Evolutionary conservation across 35 echinoderm and acorn worm genomes (phyloP).

Genomic region (Lytechinus variegatus): DNA sequence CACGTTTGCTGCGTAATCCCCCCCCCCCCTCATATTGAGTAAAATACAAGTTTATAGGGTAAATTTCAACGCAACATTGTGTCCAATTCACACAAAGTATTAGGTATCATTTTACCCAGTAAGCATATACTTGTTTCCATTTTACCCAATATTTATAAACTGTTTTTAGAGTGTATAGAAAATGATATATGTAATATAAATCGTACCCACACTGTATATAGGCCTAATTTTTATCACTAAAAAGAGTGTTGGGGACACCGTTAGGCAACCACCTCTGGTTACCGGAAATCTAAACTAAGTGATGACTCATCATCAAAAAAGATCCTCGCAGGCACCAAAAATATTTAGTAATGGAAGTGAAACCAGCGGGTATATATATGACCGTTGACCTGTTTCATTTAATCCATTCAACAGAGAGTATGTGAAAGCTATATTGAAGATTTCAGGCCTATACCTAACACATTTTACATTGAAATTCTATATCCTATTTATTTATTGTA

Average conservation of each 20-base stretch:
- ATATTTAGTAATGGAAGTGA: background rate
- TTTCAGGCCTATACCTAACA: background rate
- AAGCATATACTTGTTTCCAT: too few relatives aligned
- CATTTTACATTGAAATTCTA: background rate
- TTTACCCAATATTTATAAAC: too few relatives aligned
- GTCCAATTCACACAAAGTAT: too few relatives aligned
- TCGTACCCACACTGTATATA: too few relatives aligned
- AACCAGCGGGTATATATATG: background rate
- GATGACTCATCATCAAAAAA: background rate
- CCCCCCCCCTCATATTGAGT: too few relatives aligned
- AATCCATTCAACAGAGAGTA: background rate
- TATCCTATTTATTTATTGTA: too few relatives aligned
- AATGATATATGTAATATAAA: too few relatives aligned
- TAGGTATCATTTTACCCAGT: too few relatives aligned
- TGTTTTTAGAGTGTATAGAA: too few relatives aligned
- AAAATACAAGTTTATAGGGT: too few relatives aligned
- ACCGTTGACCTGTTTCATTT: background rate
- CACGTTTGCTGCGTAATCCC: too few relatives aligned
- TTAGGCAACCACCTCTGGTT: background rate
- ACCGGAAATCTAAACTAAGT: background rate
- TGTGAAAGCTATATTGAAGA: background rate
- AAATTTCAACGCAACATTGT: too few relatives aligned
- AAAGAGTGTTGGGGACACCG: background rate
- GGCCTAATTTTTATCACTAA: background rate
- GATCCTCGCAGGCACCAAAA: background rate